Base-by-base conservation (phyloP, 2,888 invertebrate species). In the Phengaris arion region DNA sequence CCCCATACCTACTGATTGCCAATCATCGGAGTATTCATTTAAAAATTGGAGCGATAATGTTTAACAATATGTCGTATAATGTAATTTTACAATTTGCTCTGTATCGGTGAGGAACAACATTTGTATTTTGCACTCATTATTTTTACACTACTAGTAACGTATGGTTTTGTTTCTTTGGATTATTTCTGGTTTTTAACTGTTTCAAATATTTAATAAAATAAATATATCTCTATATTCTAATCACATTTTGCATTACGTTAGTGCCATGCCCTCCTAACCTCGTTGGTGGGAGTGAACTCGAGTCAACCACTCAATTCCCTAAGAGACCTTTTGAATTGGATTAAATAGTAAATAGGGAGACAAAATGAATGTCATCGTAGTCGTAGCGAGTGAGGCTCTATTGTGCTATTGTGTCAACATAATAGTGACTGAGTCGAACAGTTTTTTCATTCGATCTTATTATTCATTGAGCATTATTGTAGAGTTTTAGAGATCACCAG, bases 401-500 rank as follows among this genome's bases (percentile, higher is more conserved):
- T 93, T 92, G 93, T 93, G 85, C 85, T 87, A 91, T 93, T 92
- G 93, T 93, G 85, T 88, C 84, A 85, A 85, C 86, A 93, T 90
- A 92, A 92, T 90, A 83, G 88, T 91, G 89, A 91, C 90, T 90
- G 88, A 86, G 86, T 83, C 82, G 85, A 83, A 82, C 84, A 82
- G 82, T 85, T 88, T 89, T 88, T 87, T 86, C 87, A 86, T 89
- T 84, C 84, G 84, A 85, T 87, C 88, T 90, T 91, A 92, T 92
- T 92, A 93, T 93, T 91, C 92, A 91, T 91, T 86, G 86, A 87
- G 88, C 85, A 88, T 89, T 89, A 89, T 91, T 87, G 88, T 90
- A 76, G 79, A 79, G 78, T 78, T 81, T 79, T 82, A 77, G 79
- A 78, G 79, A 76, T 79, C 77, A 12, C 57, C 51, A 45, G 46